These are phyloP conservation scores for Megaleporinus macrocephalus DNA, from an alignment of 2,113 vertebrate genomes.

Conservation along the genomic window DNA sequence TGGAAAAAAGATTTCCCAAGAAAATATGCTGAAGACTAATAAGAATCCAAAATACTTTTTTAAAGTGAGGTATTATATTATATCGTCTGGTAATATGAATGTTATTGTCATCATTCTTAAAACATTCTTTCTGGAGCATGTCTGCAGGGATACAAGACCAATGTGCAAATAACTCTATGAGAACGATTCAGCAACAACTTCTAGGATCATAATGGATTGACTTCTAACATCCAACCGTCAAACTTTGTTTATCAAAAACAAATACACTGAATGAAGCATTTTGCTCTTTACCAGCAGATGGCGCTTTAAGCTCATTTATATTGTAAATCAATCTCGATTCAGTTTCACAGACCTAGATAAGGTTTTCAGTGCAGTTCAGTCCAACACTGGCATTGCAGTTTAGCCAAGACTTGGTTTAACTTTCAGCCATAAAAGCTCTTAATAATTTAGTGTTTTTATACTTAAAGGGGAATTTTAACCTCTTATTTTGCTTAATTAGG, in stretches of 20 bases:
- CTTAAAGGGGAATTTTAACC: too few relatives aligned
- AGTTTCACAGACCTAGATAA: neutral
- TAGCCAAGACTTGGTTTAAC: too few relatives aligned
- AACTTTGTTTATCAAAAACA: conserved; percentile 10
- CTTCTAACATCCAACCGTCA: neutral
- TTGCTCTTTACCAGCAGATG: conserved; percentile 14
- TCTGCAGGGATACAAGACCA: too few relatives aligned
- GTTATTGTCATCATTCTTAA: neutral
- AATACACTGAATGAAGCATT: neutral
- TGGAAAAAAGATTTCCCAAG: neutral
- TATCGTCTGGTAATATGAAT: neutral
- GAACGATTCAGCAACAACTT: neutral
- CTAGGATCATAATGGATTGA: neutral
- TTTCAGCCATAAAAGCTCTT: too few relatives aligned
- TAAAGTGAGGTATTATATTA: neutral
- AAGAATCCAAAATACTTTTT: neutral
- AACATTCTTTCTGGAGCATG: neutral
- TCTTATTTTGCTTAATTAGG: too few relatives aligned
- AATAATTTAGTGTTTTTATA: too few relatives aligned
- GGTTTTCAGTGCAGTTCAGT: too few relatives aligned
- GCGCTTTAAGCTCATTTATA: conserved; percentile 17
- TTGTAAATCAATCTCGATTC: neutral
- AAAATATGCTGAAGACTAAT: neutral
- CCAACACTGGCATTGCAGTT: too few relatives aligned
- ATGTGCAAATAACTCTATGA: neutral